These are phyloP conservation scores for Bombus polaris DNA, from an alignment of 1,140 invertebrate species.

Conservation along the genomic window DNA sequence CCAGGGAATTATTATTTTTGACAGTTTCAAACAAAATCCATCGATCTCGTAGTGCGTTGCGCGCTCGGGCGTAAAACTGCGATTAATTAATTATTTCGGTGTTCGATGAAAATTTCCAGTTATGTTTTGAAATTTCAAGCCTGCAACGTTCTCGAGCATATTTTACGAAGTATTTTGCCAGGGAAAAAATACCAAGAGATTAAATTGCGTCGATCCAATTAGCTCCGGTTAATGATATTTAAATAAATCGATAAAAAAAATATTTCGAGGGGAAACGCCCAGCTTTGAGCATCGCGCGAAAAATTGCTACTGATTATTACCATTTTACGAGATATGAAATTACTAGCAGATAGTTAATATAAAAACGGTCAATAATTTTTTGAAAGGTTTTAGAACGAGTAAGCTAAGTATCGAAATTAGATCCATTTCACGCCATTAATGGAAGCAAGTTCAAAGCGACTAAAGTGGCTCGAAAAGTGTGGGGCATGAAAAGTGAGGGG, in stretches of 20 bases:
- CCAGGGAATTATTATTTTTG: neutral
- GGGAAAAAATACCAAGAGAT: neutral
- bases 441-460: conserved; percentile 44
- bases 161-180: neutral
- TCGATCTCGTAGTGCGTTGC: neutral
- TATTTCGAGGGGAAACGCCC: neutral
- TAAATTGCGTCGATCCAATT: neutral
- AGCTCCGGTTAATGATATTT: neutral
- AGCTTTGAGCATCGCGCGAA: neutral
- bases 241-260: neutral
- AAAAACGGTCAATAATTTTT: conserved; percentile 34
- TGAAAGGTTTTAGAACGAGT: conserved; percentile 26
- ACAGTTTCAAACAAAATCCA: neutral
- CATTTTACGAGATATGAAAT: neutral
- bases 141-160: neutral
- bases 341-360: neutral
- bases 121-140: neutral
- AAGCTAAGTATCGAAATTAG: conserved; percentile 41
- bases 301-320: neutral
- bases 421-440: conserved; percentile 25
- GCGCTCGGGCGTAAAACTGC: too few relatives aligned
- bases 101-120: neutral
- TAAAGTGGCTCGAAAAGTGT: conserved; percentile 27
- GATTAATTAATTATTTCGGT: neutral
- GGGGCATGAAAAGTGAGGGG: conserved; percentile 13